These are phyloP conservation scores for Sorex fumeus DNA, from an alignment of 2,113 vertebrate genomes.

Conservation along the genomic window DNA sequence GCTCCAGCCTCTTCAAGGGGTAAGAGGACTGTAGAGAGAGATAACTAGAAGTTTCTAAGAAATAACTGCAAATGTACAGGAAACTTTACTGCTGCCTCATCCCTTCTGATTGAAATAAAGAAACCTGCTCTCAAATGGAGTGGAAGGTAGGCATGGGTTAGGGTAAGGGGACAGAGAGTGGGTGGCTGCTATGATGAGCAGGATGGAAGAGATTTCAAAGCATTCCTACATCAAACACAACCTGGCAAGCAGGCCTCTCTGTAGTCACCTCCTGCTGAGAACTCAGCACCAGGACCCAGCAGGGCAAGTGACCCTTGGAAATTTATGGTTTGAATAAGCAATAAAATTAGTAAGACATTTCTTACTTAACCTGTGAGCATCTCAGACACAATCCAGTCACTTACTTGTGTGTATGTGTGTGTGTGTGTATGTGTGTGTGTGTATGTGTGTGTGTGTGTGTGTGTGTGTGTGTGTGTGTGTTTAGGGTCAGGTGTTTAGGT, in stretches of 20 bases:
- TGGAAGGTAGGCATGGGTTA: slow-evolving; percentile 28
- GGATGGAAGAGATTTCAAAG: slow-evolving; percentile 79
- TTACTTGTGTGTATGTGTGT: background rate
- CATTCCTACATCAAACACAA: slow-evolving; percentile 82
- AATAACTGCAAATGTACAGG: slow-evolving; percentile 62
- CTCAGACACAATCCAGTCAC: slow-evolving; percentile 56
- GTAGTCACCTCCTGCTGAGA: slow-evolving; percentile 71
- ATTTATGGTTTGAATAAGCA: slow-evolving; percentile 63
- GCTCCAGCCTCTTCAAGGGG: slow-evolving; percentile 10
- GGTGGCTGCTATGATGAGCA: slow-evolving; percentile 24
- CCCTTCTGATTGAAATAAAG: slow-evolving; percentile 53
- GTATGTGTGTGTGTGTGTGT: too few species aligned
- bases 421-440: too few species aligned
- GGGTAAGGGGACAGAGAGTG: background rate
- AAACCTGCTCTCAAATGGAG: slow-evolving; percentile 29
- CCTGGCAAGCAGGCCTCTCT: slow-evolving; percentile 49
- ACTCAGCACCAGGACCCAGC: slow-evolving; percentile 55
- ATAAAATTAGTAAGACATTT: slow-evolving; percentile 71
- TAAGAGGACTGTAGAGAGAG: background rate
- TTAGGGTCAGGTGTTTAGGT: too few species aligned
- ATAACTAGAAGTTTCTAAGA: slow-evolving; percentile 4
- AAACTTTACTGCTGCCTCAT: slow-evolving; percentile 21
- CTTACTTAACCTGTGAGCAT: slow-evolving; percentile 29
- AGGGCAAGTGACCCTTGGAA: slow-evolving; percentile 62
- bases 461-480: too few species aligned